A percentile compares a stretch with the other conserved stretches of the same genome.
These are phyloP conservation scores for Cichlasoma orientale DNA, from an alignment of 2,797 vertebrate species.

Conservation along the genomic window DNA sequence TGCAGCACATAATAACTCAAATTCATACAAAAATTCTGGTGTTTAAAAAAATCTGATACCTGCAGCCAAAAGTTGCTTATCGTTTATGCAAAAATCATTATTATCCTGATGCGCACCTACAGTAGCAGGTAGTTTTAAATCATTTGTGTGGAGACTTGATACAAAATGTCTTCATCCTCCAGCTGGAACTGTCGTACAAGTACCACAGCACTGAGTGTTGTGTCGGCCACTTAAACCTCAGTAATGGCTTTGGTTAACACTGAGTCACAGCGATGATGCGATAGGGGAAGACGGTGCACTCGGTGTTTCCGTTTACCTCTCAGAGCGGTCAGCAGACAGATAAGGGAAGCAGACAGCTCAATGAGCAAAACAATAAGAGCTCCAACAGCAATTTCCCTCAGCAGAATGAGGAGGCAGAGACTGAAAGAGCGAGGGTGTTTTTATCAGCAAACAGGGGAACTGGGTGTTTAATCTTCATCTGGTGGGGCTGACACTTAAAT, in stretches of 20 bases:
- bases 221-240: neutral
- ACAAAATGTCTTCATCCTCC: neutral
- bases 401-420: neutral
- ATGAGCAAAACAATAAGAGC: slow-evolving; percentile 11
- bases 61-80: no score
- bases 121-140: neutral
- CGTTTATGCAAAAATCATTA: neutral
- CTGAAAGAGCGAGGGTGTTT: neutral
- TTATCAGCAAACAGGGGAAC: slow-evolving; percentile 12
- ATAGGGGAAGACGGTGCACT: neutral
- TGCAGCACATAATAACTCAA: no score
- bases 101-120: rapidly evolving
- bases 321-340: neutral
- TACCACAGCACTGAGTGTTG: neutral
- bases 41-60: no score
- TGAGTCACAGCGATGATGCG: neutral
- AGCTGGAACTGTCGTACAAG: neutral
- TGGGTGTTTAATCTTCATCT: slow-evolving; percentile 38
- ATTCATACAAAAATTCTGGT: no score
- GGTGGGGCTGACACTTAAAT: slow-evolving; percentile 28
- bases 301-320: neutral
- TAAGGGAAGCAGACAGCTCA: slow-evolving; percentile 31
- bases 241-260: slow-evolving; percentile 4
- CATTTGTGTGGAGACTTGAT: neutral
- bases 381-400: slow-evolving; percentile 5